Conservation (phyloP, 2,888 invertebrate species). For the Cataglyphis livida region DNA sequence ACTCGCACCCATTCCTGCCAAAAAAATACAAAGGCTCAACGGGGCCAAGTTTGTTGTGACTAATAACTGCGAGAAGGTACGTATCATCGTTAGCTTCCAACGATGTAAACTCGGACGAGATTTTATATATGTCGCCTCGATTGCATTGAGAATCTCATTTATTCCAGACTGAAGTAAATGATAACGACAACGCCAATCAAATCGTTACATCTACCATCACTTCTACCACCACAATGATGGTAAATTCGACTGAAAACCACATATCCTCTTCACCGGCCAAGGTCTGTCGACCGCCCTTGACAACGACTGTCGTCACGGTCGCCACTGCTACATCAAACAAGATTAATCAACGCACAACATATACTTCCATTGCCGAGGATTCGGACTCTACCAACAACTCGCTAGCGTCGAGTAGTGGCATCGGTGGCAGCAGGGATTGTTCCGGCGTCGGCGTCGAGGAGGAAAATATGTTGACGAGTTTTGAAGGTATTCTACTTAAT, state of each 20-base stretch:
- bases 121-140: not conserved
- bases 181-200: slow-evolving; percentile 80
- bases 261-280: slow-evolving; percentile 76
- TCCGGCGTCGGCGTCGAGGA: slow-evolving; percentile 87
- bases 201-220: slow-evolving; percentile 75
- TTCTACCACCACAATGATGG: slow-evolving; percentile 69
- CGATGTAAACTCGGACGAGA: not conserved
- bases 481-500: slow-evolving; percentile 88
- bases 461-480: slow-evolving; percentile 88
- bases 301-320: slow-evolving; percentile 73
- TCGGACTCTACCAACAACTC: slow-evolving; percentile 87
- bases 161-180: slow-evolving; percentile 82
- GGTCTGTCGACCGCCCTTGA: slow-evolving; percentile 85
- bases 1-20: slow-evolving; percentile 82
- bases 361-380: slow-evolving; percentile 84
- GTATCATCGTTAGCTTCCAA: not conserved
- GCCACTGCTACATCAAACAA: slow-evolving; percentile 57
- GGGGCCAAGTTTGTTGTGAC: slow-evolving; percentile 84
- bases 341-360: slow-evolving; percentile 78
- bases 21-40: slow-evolving; percentile 84
- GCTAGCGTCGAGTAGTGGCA: slow-evolving; percentile 87
- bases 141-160: not conserved
- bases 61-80: slow-evolving; percentile 84
- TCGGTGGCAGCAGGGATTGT: slow-evolving; percentile 85
- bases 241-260: slow-evolving; percentile 81